Evolutionary conservation across 2,113 vertebrate species (phyloP).

Genomic region (Seriola quinqueradiata): DNA sequence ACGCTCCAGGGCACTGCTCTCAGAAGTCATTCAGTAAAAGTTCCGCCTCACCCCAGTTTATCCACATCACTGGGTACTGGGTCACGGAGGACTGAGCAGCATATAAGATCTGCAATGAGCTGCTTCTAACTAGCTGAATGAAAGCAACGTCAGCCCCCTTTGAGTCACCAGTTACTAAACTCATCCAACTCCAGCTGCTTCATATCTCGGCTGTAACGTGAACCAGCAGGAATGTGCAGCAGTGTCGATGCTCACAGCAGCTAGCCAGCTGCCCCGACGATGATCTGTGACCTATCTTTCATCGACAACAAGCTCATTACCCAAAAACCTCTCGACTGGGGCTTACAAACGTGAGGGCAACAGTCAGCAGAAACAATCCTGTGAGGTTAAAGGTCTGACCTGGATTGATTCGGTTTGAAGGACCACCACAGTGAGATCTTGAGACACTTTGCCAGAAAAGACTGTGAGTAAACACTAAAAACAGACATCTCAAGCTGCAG

Average conservation of each 20-base stretch:
- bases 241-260: conserved; percentile 28
- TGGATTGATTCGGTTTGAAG: conserved; percentile 2
- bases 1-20: neutral
- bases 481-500: neutral
- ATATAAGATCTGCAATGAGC: conserved; percentile 34
- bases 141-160: conserved; percentile 68
- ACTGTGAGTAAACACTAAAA: neutral
- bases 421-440: conserved; percentile 16
- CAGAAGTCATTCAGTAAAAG: conserved; percentile 4
- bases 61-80: neutral
- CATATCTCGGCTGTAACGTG: conserved; percentile 68
- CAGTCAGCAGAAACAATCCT: conserved; percentile 25
- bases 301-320: conserved; percentile 77
- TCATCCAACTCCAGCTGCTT: conserved; percentile 71
- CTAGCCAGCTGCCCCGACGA: conserved; percentile 14
- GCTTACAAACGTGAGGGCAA: conserved; percentile 34
- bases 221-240: conserved; percentile 71
- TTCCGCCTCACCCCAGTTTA: neutral
- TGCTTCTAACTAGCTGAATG: conserved; percentile 48
- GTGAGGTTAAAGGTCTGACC: conserved; percentile 54
- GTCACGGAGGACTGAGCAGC: conserved; percentile 2
- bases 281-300: conserved; percentile 69
- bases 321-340: conserved; percentile 49
- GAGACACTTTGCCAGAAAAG: neutral
- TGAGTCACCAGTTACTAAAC: conserved; percentile 66